These are phyloP conservation scores for Probaryconus sp. DNA, from an alignment of 1,140 invertebrate species.

Conservation along the genomic window DNA sequence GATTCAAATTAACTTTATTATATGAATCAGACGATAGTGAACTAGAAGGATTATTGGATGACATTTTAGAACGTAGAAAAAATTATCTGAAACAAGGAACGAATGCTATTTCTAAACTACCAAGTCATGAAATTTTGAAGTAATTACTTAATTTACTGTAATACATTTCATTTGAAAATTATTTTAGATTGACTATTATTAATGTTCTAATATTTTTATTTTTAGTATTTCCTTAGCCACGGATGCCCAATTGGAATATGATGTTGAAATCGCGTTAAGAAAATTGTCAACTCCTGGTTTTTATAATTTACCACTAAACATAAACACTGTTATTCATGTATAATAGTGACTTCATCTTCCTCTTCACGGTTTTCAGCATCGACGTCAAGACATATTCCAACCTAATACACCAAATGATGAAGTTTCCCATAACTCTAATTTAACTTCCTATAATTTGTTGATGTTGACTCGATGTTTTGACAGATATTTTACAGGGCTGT, in stretches of 20 bases:
- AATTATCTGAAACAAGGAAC: conserved; percentile 76
- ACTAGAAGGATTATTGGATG: conserved; percentile 84
- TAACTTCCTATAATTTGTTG: conserved; percentile 71
- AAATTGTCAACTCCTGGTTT: conserved; percentile 82
- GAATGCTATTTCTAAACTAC: conserved; percentile 67
- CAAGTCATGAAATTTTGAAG: conserved; percentile 69
- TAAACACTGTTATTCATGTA: conserved; percentile 77
- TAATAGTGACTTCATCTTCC: conserved; percentile 54
- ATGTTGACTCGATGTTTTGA: conserved; percentile 87
- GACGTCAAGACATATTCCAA: conserved; percentile 35
- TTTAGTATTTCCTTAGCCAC: conserved; percentile 82
- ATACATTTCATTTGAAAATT: not conserved
- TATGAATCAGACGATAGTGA: conserved; percentile 86
- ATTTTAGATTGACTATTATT: conserved; percentile 2
- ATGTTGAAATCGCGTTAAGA: conserved; percentile 85
- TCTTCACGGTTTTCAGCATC: conserved; percentile 60
- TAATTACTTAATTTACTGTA: conserved; percentile 45
- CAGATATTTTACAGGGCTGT: conserved; percentile 82
- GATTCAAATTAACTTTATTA: conserved; percentile 81
- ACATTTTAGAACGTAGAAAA: conserved; percentile 81
- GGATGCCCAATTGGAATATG: conserved; percentile 87
- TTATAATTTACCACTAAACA: conserved; percentile 80
- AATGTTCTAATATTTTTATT: conserved; percentile 28
- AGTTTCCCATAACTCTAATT: conserved; percentile 65
- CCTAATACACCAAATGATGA: conserved; percentile 35